phyloP scores from a whole-genome alignment of 2,888 invertebrate genomes.

The Archaeoteleia sp. region DNA sequence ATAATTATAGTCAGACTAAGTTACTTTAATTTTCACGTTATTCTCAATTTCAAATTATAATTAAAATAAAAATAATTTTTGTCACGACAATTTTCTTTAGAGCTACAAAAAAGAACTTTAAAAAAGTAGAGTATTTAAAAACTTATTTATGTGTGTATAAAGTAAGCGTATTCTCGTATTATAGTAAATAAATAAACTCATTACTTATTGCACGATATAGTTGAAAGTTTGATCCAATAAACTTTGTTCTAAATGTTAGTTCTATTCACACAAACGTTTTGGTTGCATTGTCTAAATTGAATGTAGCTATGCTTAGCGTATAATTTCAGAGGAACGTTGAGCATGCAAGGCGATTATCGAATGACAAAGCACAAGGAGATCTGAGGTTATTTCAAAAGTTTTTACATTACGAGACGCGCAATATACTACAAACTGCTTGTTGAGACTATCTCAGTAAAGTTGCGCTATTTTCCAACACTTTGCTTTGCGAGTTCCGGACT shows the following conservation, averaged over 20 bases:
- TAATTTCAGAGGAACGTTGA: constrained; percentile 33
- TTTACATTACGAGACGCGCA: constrained; percentile 38
- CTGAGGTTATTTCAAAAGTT: constrained; percentile 41
- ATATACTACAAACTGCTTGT: constrained; percentile 27
- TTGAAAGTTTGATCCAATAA: constrained; percentile 43
- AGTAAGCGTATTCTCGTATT: too few relatives aligned
- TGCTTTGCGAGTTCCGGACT: constrained; percentile 41
- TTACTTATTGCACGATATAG: constrained; percentile 26
- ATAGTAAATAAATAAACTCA: constrained; percentile 33
- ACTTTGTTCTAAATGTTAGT: constrained; percentile 39
- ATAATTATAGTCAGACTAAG: too few relatives aligned
- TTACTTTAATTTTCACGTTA: too few relatives aligned
- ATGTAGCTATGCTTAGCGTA: constrained; percentile 36
- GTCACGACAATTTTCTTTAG: too few relatives aligned
- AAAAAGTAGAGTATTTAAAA: too few relatives aligned
- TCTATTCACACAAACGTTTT: constrained; percentile 29
- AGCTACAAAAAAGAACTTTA: too few relatives aligned
- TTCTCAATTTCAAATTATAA: too few relatives aligned
- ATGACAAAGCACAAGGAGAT: constrained; percentile 41
- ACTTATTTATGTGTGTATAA: too few relatives aligned
- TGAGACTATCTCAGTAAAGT: constrained; percentile 37
- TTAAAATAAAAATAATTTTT: too few relatives aligned
- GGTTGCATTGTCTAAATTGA: constrained; percentile 31
- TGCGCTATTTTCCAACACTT: constrained; percentile 41
- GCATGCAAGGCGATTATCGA: constrained; percentile 36